These are phyloP conservation scores for Tragelaphus scriptus DNA, from an alignment of 2,113 vertebrate species.

Conservation along the genomic window DNA sequence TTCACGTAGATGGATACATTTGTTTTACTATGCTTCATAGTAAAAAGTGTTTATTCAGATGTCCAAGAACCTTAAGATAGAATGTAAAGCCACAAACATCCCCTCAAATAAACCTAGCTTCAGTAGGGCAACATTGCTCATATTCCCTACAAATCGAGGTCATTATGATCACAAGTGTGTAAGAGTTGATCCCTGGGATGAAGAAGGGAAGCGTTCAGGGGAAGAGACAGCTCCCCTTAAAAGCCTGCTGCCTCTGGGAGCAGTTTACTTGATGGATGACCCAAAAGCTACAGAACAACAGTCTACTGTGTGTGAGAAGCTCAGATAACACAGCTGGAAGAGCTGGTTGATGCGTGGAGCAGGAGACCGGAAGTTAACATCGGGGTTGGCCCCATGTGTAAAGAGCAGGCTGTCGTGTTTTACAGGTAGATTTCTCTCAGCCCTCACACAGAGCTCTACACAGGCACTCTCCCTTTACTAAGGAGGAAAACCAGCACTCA, in stretches of 20 bases:
- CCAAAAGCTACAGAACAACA: neutral
- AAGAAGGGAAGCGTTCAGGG: neutral
- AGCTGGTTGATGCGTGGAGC: neutral
- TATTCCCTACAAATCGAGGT: neutral
- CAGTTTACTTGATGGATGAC: neutral
- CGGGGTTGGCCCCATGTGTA: rapidly evolving
- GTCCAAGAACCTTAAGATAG: neutral
- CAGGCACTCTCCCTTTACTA: neutral
- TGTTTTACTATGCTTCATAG: neutral
- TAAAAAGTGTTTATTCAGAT: neutral
- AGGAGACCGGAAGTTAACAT: too few species aligned
- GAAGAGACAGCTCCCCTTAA: neutral
- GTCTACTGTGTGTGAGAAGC: neutral
- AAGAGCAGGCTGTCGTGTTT: neutral
- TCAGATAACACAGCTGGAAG: neutral
- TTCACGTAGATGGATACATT: neutral
- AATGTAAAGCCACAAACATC: neutral
- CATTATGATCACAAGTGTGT: neutral
- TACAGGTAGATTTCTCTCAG: neutral
- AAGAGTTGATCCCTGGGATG: neutral
- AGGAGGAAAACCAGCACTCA: neutral
- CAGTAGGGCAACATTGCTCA: neutral
- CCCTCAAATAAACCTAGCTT: neutral
- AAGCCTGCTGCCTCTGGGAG: neutral
- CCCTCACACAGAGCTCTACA: neutral